These are phyloP conservation scores for Xanthia icteritia DNA, from an alignment of 2,888 invertebrate species.

Conservation along the genomic window DNA sequence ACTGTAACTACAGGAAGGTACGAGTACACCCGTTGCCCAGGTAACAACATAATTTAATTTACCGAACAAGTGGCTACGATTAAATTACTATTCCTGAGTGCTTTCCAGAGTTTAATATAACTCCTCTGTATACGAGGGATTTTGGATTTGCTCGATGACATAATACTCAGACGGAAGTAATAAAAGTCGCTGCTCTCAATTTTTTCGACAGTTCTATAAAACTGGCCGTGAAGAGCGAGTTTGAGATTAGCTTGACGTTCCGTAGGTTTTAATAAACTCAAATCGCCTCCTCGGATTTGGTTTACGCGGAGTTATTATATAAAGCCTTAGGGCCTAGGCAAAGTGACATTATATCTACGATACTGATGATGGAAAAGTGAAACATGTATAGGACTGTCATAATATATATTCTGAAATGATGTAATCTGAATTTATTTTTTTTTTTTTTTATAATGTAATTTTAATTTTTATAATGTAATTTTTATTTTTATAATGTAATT, in stretches of 20 bases:
- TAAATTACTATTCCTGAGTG: conserved; percentile 66
- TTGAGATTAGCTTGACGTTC: conserved; percentile 21
- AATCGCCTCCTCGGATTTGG: background rate
- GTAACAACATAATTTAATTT: conserved; percentile 67
- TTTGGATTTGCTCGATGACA: conserved; percentile 61
- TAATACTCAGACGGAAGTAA: conserved; percentile 75
- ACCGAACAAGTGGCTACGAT: conserved; percentile 61
- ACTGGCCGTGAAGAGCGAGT: conserved; percentile 4
- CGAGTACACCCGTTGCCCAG: conserved; percentile 48
- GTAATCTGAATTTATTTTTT: too few species aligned
- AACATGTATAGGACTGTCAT: background rate
- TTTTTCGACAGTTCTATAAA: conserved; percentile 75
- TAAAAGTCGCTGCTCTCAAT: conserved; percentile 77
- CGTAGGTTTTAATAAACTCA: conserved; percentile 1
- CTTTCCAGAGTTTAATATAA: conserved; percentile 65
- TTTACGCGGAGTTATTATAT: background rate
- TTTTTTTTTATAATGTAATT: too few species aligned
- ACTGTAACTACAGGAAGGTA: conserved; percentile 34
- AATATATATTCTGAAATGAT: too few species aligned
- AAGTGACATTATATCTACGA: background rate
- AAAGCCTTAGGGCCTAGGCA: background rate
- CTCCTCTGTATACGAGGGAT: conserved; percentile 45
- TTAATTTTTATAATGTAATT: too few species aligned
- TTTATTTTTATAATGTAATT: too few species aligned
- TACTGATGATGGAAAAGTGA: background rate